A percentile compares a stretch with the other conserved stretches of the same genome.
These are phyloP conservation scores for Sebastolobus alascanus DNA, from an alignment of 2,797 vertebrate genomes.

Conservation along the genomic window DNA sequence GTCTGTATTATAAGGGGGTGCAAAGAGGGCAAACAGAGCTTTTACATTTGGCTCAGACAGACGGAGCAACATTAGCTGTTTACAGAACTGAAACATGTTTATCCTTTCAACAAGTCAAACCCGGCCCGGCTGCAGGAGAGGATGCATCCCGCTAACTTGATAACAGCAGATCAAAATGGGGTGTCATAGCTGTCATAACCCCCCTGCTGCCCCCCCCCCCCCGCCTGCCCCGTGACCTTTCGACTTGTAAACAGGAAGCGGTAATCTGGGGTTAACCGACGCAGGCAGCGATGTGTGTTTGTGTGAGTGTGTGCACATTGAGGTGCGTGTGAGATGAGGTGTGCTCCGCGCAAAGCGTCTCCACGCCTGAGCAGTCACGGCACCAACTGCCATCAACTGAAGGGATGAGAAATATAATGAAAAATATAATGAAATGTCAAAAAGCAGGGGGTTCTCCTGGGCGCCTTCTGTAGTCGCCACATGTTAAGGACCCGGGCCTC, in stretches of 20 bases:
- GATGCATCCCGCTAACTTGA: conserved; percentile 60
- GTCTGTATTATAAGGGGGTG: conserved; percentile 36
- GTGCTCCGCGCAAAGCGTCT: conserved; percentile 68
- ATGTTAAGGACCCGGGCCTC: conserved; percentile 61
- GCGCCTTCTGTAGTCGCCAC: conserved; percentile 66
- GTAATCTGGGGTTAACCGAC: conserved; percentile 75
- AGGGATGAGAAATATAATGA: conserved; percentile 86
- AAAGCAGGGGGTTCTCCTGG: conserved; percentile 73
- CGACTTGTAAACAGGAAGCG: conserved; percentile 78
- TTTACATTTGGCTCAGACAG: conserved; percentile 48
- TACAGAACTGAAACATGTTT: conserved; percentile 41
- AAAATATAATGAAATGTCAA: conserved; percentile 87
- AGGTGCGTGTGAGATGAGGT: conserved; percentile 73
- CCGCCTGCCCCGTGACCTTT: conserved; percentile 74
- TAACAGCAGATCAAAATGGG: conserved; percentile 72
- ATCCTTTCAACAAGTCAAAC: conserved; percentile 58
- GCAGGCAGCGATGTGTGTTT: conserved; percentile 54
- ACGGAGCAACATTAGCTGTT: conserved; percentile 36
- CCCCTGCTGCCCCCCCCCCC: conserved; percentile 27
- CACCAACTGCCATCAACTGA: conserved; percentile 81
- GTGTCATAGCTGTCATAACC: conserved; percentile 67
- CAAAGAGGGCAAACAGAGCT: conserved; percentile 41
- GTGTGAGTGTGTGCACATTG: conserved; percentile 40
- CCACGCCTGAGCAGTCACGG: conserved; percentile 80
- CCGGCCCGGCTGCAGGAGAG: conserved; percentile 38